Evolutionary conservation across 2,797 vertebrate species (phyloP), one percentile per base, ranked within the genome.

Genomic region (Myiotriccus ornatus): DNA sequence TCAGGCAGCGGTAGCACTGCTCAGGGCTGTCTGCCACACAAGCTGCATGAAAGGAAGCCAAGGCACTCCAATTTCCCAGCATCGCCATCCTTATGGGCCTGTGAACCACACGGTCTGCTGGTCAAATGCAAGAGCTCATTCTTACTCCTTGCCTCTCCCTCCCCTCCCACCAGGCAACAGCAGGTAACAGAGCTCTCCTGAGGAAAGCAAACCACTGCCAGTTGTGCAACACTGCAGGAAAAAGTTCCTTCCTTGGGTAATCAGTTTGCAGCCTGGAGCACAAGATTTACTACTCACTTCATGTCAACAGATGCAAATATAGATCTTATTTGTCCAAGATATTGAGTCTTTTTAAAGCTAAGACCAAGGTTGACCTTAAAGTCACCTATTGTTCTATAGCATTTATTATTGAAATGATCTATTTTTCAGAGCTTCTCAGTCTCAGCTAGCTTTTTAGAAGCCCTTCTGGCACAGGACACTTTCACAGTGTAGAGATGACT

Each of bases 281-380:
- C 0, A 6, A 91, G 93, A 93, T 91, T 92, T 95, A 88, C 82
- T 59, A 28, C 82, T 64, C 1, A 4, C n/a, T 80, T 74, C 57
- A 23, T 32, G 69, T 87, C 82, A 89, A 22, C 16, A 16, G 9
- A 46, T 0, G 15, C 46, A 92, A 78, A 89, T 18, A 68, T 0
- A 93, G 55, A 65, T 25, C 84, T 77, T 92, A 62, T 78, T 86
- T 91, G 79, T 30, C 50, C 39, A 85, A 94, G 87, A 93, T 81
- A 93, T 12, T 1, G 7, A 62, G 32, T 67, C n/a, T 74, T 92
- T 90, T 76, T 73, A 90, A 76, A 92, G 59, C 44, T 39, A 62
- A 84, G 47, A 47, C 39, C 59, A 44, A 13, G 11, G 52, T 39
- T 86, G 69, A 91, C 79, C 94, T 71, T 81, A 86, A 68, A 89